These are phyloP conservation scores for Ciconia nigra DNA, from an alignment of 2,797 vertebrate species.

Conservation along the genomic window DNA sequence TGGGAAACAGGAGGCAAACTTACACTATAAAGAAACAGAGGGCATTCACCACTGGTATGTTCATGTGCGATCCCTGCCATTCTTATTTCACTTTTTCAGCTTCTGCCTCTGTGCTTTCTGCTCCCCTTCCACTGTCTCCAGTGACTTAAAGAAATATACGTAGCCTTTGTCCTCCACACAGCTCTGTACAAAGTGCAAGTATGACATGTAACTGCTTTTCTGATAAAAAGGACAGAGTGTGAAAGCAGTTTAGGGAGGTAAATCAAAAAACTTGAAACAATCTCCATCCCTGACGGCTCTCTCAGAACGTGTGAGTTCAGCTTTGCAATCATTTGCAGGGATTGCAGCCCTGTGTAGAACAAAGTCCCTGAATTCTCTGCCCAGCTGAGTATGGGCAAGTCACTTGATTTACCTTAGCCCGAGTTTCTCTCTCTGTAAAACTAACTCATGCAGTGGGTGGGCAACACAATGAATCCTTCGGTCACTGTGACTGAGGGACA, in stretches of 20 bases:
- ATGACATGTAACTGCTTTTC: neutral
- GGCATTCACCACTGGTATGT: rapidly evolving
- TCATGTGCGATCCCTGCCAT: rapidly evolving
- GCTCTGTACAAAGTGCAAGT: neutral
- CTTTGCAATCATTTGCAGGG: neutral
- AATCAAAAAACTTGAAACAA: neutral
- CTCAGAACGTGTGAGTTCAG: neutral
- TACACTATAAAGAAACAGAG: neutral
- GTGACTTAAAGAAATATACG: rapidly evolving
- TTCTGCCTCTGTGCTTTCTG: neutral
- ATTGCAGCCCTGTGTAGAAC: neutral
- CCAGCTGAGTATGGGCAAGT: neutral
- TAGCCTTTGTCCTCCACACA: neutral
- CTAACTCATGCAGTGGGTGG: neutral
- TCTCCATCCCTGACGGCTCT: rapidly evolving
- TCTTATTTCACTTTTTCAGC: neutral
- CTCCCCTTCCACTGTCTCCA: neutral
- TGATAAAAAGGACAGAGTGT: neutral
- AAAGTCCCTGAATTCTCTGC: neutral
- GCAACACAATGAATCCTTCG: neutral
- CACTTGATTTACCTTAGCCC: neutral
- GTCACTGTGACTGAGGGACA: neutral
- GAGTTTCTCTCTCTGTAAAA: neutral
- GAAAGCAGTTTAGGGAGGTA: neutral
- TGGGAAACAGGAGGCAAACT: neutral